These are phyloP conservation scores for Chloroceryle aenea DNA, from an alignment of 2,113 vertebrate genomes.

Conservation along the genomic window DNA sequence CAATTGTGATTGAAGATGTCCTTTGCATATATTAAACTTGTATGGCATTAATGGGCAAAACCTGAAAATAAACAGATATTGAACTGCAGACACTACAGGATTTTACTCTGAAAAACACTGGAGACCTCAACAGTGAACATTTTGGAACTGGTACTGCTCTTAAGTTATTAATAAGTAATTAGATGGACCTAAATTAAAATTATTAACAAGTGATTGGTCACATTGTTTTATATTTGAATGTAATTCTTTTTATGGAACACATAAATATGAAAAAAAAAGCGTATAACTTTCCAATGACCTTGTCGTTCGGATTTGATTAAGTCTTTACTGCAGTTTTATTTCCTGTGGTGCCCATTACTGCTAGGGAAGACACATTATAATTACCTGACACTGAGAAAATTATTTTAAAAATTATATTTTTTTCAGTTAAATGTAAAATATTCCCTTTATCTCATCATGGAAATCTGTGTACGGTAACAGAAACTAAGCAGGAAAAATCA, in stretches of 20 bases:
- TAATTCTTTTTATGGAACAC: slow-evolving; percentile 19
- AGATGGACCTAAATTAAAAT: slow-evolving; percentile 40
- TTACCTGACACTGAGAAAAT: slow-evolving; percentile 34
- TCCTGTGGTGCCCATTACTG: slow-evolving; percentile 62
- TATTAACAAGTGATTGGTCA: slow-evolving; percentile 22
- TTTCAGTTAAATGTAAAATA: slow-evolving; percentile 20
- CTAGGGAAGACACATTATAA: slow-evolving; percentile 59
- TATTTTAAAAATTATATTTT: background rate
- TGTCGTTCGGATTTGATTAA: slow-evolving; percentile 72
- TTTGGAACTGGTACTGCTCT: slow-evolving; percentile 16
- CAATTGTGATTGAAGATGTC: background rate
- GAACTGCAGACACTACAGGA: background rate
- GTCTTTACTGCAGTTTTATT: slow-evolving; percentile 49
- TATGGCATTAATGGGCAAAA: background rate
- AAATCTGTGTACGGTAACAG: background rate
- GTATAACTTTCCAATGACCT: slow-evolving; percentile 72
- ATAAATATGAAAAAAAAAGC: slow-evolving; percentile 9
- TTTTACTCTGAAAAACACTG: slow-evolving; percentile 10
- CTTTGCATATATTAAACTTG: background rate
- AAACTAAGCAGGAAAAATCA: background rate
- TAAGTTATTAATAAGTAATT: slow-evolving; percentile 59
- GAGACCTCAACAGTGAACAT: background rate
- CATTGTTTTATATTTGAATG: slow-evolving; percentile 19
- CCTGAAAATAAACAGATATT: background rate
- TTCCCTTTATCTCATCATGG: background rate